These are phyloP conservation scores for Lithobius niger DNA, from an alignment of 1,140 invertebrate genomes.

Conservation along the genomic window DNA sequence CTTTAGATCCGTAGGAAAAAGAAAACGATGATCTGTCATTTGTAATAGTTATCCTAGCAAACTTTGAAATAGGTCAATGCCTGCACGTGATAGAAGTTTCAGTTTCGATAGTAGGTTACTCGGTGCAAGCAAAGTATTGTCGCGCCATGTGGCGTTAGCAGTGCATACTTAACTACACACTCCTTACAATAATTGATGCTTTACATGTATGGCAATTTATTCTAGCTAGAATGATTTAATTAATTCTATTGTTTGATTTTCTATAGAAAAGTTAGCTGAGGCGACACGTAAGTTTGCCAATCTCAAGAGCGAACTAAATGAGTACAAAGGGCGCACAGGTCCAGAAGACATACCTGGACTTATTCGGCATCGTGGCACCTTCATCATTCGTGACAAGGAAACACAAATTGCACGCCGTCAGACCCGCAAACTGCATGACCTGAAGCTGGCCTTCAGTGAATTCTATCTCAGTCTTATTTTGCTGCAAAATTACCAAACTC, in stretches of 20 bases:
- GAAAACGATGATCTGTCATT: no score
- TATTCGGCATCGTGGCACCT: not conserved
- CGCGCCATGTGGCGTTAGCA: no score
- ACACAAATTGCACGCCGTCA: conserved; percentile 14
- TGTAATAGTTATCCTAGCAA: no score
- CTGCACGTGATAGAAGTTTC: no score
- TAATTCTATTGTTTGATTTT: conserved; percentile 8
- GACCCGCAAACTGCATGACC: conserved; percentile 63
- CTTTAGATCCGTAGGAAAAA: no score
- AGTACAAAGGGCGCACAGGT: conserved; percentile 24
- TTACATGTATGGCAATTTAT: no score
- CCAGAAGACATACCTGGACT: conserved; percentile 22
- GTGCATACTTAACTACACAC: no score
- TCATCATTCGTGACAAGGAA: conserved; percentile 2
- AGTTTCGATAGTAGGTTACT: no score
- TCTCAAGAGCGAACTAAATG: conserved; percentile 74
- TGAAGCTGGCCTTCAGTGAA: conserved; percentile 97
- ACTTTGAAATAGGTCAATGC: no score
- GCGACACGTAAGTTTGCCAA: conserved; percentile 87
- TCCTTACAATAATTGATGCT: no score
- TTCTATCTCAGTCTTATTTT: conserved; percentile 96
- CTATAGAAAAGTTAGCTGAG: conserved; percentile 88
- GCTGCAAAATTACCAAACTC: conserved; percentile 60
- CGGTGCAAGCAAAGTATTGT: no score
- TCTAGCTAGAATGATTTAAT: not conserved